Evolutionary conservation across 64 coral and sea anemone genomes (phyloP), one percentile per base, ranked within the genome.

Genomic region (Pocillopora damicornis): DNA sequence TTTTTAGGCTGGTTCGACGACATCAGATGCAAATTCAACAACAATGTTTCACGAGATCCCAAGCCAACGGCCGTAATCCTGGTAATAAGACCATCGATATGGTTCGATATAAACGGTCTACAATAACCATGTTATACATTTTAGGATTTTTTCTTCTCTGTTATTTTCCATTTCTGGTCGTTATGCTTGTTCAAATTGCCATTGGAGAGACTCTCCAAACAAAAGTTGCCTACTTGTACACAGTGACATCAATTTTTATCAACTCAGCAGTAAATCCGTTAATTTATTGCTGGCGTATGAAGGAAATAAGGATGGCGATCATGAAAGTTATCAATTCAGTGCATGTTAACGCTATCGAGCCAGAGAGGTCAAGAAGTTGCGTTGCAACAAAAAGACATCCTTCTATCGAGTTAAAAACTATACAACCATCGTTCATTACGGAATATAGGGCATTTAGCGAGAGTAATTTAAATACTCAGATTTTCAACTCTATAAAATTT

Each of bases 91-190:
- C 20, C 35, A 85, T 85, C 14, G 64, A 72, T 65, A 92, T 88
- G 63, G 14, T 64, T 34, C 73, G 75, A 11, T 92, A 88, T 45
- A 88, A 88, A 30, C 72, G 83, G 37, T 92, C 91, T 5, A 80
- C 86, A 1, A 63, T 80, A 9, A 86, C 77, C 8, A 81, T 82
- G 77, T 69, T 92, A 0, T 81, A 88, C 20, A 88, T 92, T 66
- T n/a, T 92, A 45, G 85, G 86, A 9, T 38, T 92, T 45, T 92
- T 88, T 74, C 67, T 92, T 20, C 59, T 71, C 17, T 92, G 86
- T 22, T 92, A 88, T 45, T 63, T 88, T 17, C 91, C 91, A 4
- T 87, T 81, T 57, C 35, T 92, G 11, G 14, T 61, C 3, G 78
- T 92, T 9, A 74, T 79, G 68, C 58, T 88, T n/a, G 14, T 42